phyloP scores from a whole-genome alignment of 2,113 vertebrate genomes.

The Festucalex cinctus region DNA sequence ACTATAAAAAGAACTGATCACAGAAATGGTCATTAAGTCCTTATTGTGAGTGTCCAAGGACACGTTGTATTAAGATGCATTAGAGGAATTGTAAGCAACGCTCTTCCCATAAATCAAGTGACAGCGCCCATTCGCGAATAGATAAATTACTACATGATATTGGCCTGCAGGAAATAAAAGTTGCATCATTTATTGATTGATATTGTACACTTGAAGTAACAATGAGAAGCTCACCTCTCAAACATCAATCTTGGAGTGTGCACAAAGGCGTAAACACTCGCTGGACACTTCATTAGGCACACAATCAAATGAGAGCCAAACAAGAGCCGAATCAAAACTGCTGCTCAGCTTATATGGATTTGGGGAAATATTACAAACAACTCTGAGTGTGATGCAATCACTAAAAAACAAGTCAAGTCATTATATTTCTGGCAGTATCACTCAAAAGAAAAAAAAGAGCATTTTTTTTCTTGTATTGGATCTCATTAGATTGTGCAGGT shows the following conservation, averaged over 20 bases:
- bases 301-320: not conserved
- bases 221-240: not conserved
- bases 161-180: conserved; percentile 14
- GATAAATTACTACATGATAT: conserved; percentile 12
- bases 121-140: conserved; percentile 12
- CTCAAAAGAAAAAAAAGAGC: not conserved
- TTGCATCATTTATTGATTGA: conserved; percentile 31
- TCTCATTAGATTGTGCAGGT: not conserved
- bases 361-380: conserved; percentile 15
- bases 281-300: not conserved
- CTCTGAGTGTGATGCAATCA: not conserved
- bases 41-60: not conserved
- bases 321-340: not conserved
- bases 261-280: not conserved
- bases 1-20: conserved; percentile 1
- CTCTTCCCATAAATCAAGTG: conserved; percentile 16
- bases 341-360: not conserved
- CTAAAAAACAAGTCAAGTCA: not conserved
- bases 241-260: conserved; percentile 1
- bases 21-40: conserved; percentile 4
- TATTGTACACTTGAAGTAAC: conserved; percentile 2
- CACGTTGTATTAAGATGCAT: not conserved
- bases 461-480: not conserved
- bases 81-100: not conserved
- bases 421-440: not conserved